phyloP scores from a whole-genome alignment of 2,797 vertebrate genomes.

The Pseudomugil gertrudae region DNA sequence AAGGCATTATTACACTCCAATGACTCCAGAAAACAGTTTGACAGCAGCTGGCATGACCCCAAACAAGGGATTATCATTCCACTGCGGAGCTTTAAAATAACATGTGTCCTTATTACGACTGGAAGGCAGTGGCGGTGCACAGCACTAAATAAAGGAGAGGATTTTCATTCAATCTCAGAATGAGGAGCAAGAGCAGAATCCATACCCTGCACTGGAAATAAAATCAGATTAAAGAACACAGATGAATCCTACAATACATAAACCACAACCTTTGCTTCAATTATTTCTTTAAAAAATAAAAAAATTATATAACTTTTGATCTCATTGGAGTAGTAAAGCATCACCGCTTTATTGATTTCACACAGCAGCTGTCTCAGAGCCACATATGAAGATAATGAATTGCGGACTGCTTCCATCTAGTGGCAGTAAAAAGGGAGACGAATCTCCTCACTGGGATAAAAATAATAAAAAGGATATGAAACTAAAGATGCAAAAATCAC shows the following conservation, averaged over 20 bases:
- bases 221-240: constrained; percentile 33
- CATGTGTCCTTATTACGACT: constrained; percentile 24
- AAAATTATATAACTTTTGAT: not conserved
- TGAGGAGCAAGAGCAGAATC: constrained; percentile 9
- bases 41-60: constrained; percentile 36
- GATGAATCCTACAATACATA: constrained; percentile 13
- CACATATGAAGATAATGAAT: not conserved
- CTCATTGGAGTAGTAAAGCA: not conserved
- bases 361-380: not conserved
- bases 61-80: constrained; percentile 61
- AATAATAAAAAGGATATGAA: no score
- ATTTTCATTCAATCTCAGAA: constrained; percentile 50
- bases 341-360: not conserved
- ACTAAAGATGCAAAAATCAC: no score
- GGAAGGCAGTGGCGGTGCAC: constrained; percentile 10
- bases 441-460: no score
- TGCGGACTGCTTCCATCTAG: constrained; percentile 62
- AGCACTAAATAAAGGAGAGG: constrained; percentile 9
- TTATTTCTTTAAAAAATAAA: not conserved
- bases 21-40: constrained; percentile 33
- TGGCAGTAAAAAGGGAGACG: constrained; percentile 47
- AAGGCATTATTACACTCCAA: constrained; percentile 9
- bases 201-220: constrained; percentile 10
- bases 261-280: not conserved
- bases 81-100: constrained; percentile 38